phyloP scores from a whole-genome alignment of 2,888 invertebrate genomes.

The Pegoplata infirma region DNA sequence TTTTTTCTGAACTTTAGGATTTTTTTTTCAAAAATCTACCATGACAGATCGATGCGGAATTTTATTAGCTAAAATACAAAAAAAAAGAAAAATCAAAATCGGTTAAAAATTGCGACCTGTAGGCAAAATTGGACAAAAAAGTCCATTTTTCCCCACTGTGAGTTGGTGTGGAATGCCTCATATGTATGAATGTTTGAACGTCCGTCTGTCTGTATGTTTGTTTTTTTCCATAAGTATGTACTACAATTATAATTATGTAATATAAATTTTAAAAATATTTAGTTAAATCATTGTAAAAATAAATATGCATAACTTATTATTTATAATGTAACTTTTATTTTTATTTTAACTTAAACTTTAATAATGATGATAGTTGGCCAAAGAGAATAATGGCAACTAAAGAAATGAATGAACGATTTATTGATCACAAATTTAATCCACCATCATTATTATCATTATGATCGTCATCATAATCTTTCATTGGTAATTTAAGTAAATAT shows the following conservation, averaged over 20 bases:
- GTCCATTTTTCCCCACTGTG: no score
- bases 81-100: no score
- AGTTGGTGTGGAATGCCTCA: no score
- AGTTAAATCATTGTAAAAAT: constrained; percentile 21
- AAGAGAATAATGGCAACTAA: not conserved
- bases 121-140: no score
- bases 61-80: no score
- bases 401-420: constrained; percentile 14
- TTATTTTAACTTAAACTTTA: not conserved
- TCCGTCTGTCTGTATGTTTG: not conserved
- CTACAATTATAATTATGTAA: constrained; percentile 42
- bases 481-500: constrained; percentile 20
- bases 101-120: no score
- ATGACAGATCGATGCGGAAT: no score
- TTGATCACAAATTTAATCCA: not conserved
- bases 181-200: not conserved
- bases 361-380: not conserved
- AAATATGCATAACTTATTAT: constrained; percentile 18
- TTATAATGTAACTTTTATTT: constrained; percentile 2
- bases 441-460: not conserved
- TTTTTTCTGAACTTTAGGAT: no score
- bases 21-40: no score
- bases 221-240: not conserved
- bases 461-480: not conserved
- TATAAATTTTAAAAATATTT: constrained; percentile 19